Conservation (phyloP, 2,113 vertebrate species). For the Noturus placidus region DNA sequence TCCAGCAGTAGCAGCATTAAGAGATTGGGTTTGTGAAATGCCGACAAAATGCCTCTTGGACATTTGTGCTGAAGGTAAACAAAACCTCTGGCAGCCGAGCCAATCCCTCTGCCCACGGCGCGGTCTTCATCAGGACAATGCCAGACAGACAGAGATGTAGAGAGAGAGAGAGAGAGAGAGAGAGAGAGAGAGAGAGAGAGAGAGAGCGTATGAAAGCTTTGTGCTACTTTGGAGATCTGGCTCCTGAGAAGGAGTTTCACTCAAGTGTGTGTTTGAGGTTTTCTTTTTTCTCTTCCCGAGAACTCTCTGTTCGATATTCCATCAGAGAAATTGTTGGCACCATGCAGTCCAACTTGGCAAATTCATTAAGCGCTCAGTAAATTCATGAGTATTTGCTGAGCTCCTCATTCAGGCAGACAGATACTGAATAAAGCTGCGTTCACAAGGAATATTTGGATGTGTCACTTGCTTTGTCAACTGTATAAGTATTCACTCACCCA, state of each 20-base stretch:
- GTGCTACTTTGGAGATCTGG: slow-evolving; percentile 49
- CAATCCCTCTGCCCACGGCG: slow-evolving; percentile 52
- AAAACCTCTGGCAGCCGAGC: slow-evolving; percentile 57
- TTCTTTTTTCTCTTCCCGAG: slow-evolving; percentile 14
- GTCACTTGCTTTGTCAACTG: background rate
- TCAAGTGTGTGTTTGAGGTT: slow-evolving; percentile 34
- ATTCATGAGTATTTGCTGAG: slow-evolving; percentile 13
- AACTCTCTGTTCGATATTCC: slow-evolving; percentile 37
- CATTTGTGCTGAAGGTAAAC: slow-evolving; percentile 63
- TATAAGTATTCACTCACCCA: background rate
- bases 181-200: slow-evolving; percentile 25
- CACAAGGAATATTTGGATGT: slow-evolving; percentile 2
- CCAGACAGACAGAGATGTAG: slow-evolving; percentile 31
- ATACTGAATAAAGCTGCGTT: background rate
- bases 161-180: slow-evolving; percentile 8
- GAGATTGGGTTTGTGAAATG: slow-evolving; percentile 61
- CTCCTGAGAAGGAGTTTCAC: slow-evolving; percentile 46
- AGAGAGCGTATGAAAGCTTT: slow-evolving; percentile 45
- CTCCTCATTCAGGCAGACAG: slow-evolving; percentile 17
- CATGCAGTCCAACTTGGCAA: slow-evolving; percentile 22
- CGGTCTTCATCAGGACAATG: slow-evolving; percentile 51
- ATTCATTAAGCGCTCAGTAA: slow-evolving; percentile 13
- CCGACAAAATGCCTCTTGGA: slow-evolving; percentile 62
- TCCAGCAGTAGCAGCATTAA: slow-evolving; percentile 49
- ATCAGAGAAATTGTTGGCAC: slow-evolving; percentile 52